phyloP scores from a whole-genome alignment of 1,140 invertebrate species.

The Neodiprion virginianus region DNA sequence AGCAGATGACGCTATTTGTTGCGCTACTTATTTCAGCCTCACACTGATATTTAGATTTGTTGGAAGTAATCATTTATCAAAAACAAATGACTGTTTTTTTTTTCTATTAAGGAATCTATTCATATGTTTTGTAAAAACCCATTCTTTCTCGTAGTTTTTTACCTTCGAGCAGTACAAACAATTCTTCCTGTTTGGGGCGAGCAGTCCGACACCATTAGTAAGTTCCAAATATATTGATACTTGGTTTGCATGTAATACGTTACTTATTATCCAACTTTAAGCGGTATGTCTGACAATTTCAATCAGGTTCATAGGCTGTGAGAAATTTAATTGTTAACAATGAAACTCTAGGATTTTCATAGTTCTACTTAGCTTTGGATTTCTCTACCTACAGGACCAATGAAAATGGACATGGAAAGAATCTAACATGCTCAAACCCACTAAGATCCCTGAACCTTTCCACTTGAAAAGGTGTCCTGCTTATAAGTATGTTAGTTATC shows the following conservation, averaged over 20 bases:
- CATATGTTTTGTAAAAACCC: conserved; percentile 25
- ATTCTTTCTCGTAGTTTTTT: conserved; percentile 72
- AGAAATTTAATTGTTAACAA: too few relatives aligned
- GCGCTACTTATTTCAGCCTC: conserved; percentile 1
- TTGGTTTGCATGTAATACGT: not conserved
- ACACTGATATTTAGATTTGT: conserved; percentile 11
- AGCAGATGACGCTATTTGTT: conserved; percentile 20
- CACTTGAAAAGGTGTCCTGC: not conserved
- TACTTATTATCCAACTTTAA: too few relatives aligned
- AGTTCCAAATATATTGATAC: conserved; percentile 32
- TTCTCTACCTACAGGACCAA: not conserved
- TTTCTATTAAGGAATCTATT: conserved; percentile 25
- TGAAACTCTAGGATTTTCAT: not conserved
- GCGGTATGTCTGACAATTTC: too few relatives aligned
- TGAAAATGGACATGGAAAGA: not conserved
- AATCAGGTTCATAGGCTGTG: too few relatives aligned
- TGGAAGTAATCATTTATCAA: conserved; percentile 13
- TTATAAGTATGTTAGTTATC: too few relatives aligned
- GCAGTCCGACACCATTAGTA: conserved; percentile 76
- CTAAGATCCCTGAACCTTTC: not conserved
- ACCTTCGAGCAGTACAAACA: conserved; percentile 93
- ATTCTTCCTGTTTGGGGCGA: conserved; percentile 79
- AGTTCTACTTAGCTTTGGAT: conserved; percentile 8
- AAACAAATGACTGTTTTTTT: conserved; percentile 1
- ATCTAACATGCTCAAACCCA: not conserved